Base-by-base conservation (phyloP, 1,140 invertebrate genomes). In the Papilio glaucus region DNA sequence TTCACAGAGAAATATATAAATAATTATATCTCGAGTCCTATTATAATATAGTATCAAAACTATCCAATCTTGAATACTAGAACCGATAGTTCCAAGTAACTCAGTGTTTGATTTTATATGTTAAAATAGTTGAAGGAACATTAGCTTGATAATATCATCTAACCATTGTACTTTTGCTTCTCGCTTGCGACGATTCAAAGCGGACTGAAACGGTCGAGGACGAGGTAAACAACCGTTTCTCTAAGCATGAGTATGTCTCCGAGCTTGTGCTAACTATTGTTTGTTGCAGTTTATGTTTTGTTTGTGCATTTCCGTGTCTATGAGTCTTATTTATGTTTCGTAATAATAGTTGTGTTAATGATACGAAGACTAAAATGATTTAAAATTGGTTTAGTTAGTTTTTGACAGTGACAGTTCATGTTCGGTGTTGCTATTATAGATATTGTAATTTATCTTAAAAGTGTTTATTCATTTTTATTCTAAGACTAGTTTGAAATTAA, bases 171-270 rank as follows among this genome's bases (percentile, higher is more conserved):
- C 78, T 83, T 86, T 85, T 90, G 91, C 89, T 88, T 91, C 80
- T 95, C 94, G 72, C 95, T 95, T 79, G 94, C 87, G 85, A 81
- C 85, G 45, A 78, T 77, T 74, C 79, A 74, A 90, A 93, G 91
- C 82, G 91, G 91, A 80, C 89, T 93, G 84, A 93, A 93, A 90
- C 77, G 91, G 78, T 91, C 88, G 70, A 87, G 85, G 69, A 80
- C 86, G 81, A 93, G 91, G 91, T 93, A 93, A 91, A 80, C 69
- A 73, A 42, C 41, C n/a, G 41, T 75, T 63, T 57, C 41, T 78
- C 42, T 81, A 60, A 63, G 74, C 74, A 78, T 78, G 74, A n/a
- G n/a, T n/a, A n/a, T n/a, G n/a, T n/a, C n/a, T n/a, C 37, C 9
- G 12, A 63, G 45, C 68, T 21, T 53, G 12, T 42, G 62, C 71